phyloP scores from a whole-genome alignment of 1,140 invertebrate species.

The Ptiloglossa arizonensis region DNA sequence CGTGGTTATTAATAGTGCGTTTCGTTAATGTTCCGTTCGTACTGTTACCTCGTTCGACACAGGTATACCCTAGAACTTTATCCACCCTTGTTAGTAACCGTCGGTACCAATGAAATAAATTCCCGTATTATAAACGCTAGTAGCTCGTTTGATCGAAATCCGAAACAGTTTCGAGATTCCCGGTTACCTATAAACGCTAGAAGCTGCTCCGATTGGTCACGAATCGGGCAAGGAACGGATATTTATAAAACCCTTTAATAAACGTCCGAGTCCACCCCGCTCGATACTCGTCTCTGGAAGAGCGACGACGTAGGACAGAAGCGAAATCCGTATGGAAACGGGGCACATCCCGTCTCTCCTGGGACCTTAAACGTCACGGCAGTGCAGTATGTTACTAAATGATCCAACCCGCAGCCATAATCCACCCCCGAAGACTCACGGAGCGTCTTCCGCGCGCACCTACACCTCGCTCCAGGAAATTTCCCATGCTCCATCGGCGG shows the following conservation, averaged over 20 bases:
- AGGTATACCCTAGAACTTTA: too few relatives aligned
- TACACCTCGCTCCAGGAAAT: conserved; percentile 53
- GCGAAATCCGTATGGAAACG: background rate
- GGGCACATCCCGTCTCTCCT: background rate
- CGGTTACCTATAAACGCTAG: too few relatives aligned
- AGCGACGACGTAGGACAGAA: background rate
- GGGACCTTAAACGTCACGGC: conserved; percentile 72
- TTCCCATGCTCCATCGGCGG: conserved; percentile 64
- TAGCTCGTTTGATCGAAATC: too few relatives aligned
- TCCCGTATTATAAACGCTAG: too few relatives aligned
- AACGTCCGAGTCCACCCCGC: background rate
- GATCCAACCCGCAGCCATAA: conserved; percentile 79
- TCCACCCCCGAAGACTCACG: conserved; percentile 63
- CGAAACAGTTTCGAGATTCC: too few relatives aligned
- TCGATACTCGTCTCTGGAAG: background rate
- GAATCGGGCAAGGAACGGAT: too few relatives aligned
- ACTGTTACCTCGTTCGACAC: too few relatives aligned
- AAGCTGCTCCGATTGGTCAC: too few relatives aligned
- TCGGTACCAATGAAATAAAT: too few relatives aligned
- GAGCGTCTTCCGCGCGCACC: conserved; percentile 48
- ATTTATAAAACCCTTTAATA: background rate
- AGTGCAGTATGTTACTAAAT: conserved; percentile 81
- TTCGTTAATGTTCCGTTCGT: too few relatives aligned
- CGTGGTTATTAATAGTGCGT: too few relatives aligned
- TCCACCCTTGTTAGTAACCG: too few relatives aligned